Evolutionary conservation across 92 coral and sea anemone species (phyloP), one percentile per base, ranked within the genome.

Genomic region (Phenganax marumi): DNA sequence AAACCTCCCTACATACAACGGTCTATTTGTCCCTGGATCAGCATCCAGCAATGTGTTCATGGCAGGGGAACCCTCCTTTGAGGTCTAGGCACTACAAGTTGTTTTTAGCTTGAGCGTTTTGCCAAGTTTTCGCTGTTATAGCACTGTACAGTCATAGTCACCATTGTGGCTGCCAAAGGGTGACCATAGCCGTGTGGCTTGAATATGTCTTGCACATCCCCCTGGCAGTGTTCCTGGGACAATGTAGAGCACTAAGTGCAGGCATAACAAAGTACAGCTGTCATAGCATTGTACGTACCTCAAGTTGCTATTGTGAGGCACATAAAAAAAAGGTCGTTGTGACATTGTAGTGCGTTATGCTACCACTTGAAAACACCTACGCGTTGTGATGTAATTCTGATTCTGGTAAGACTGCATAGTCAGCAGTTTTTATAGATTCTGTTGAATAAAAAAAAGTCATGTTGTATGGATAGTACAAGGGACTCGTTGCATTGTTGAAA

Each of bases 11-110:
- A 81, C 82, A 3, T 79, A 83, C 47, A 68, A 66, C 7, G 87
- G 87, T 8, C 75, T 83, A 68, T 89, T 89, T 50, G 9, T 80
- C 53, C 73, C 87, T 26, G 89, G 86, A 13, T 77, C 93, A 16
- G 79, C 86, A 53, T 80, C 89, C 8, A 85, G 86, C 71, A 80
- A 79, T 55, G 43, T 82, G 14, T 90, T 90, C 60, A 81, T 87
- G 52, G 74, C 74, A 10, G 89, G 76, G 55, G 55, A 76, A 52
- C 93, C 89, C 14, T 66, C 88, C 4, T 87, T 76, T 75, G 75
- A 50, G 12, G 75, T 89, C 19, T 68, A 77, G 84, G 90, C 88
- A 68, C 90, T 84, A 68, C 50, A 83, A 52, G 51, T 56, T 81
- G 76, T 77, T 82, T 82, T 86, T 78, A 75, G 54, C 68, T 76